Conservation (phyloP, 2,113 vertebrate species). For the Manacus vitellinus region DNA sequence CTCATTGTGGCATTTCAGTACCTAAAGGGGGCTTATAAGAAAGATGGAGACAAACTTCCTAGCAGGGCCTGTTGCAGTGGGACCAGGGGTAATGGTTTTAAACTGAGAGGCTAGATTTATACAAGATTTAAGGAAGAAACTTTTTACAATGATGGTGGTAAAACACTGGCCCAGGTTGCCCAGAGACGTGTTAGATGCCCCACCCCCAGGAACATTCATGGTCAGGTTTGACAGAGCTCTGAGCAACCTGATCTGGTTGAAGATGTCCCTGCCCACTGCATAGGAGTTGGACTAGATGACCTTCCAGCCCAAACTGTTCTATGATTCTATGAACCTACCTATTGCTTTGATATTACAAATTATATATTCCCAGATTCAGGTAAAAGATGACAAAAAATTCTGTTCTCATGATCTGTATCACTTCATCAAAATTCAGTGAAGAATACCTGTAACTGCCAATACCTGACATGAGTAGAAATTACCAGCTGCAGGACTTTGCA, state of each 20-base stretch:
- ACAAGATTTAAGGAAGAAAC: background rate
- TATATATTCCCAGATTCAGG: background rate
- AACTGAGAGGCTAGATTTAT: background rate
- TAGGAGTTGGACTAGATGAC: background rate
- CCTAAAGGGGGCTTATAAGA: background rate
- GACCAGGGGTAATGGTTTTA: background rate
- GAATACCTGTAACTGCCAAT: background rate
- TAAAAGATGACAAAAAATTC: background rate
- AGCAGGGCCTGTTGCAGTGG: background rate
- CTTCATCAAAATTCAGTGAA: slow-evolving; percentile 21
- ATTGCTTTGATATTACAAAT: background rate
- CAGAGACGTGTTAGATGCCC: background rate
- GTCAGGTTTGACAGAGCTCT: background rate
- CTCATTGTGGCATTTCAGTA: background rate
- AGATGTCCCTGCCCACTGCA: background rate
- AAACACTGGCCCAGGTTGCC: background rate
- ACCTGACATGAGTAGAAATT: slow-evolving; percentile 16
- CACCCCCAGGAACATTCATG: background rate
- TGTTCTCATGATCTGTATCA: background rate
- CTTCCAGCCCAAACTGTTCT: background rate
- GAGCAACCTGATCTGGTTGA: background rate
- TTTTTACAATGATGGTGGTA: background rate
- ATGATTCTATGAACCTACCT: background rate
- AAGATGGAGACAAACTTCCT: background rate
- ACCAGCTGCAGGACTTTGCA: background rate